A percentile compares a stretch with the other conserved stretches of the same genome.
Evolutionary conservation across 2,797 vertebrate species (phyloP).

Genomic region (Hypotaenidia okinawae): DNA sequence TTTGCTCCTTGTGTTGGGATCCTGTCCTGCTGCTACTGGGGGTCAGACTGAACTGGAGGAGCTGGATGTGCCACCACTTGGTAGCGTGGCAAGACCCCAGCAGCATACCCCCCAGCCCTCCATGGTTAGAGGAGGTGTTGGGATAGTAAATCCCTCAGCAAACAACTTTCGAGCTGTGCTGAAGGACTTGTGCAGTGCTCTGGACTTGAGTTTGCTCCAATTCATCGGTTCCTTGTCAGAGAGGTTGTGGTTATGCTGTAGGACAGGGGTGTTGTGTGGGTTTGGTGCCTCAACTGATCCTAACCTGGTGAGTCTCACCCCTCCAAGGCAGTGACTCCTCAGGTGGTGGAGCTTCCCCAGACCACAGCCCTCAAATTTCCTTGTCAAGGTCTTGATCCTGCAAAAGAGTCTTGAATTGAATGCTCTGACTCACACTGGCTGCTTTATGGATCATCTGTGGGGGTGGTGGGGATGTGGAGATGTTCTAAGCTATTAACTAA

Average conservation of each 20-base stretch:
- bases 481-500: background rate
- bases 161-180: rapidly evolving
- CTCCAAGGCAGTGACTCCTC: background rate
- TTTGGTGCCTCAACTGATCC: background rate
- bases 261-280: rapidly evolving
- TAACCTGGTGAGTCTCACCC: background rate
- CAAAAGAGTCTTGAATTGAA: rapidly evolving
- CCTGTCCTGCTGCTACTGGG: rapidly evolving
- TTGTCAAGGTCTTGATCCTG: background rate
- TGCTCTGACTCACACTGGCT: background rate
- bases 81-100: rapidly evolving
- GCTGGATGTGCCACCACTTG: rapidly evolving
- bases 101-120: background rate
- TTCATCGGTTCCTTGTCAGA: rapidly evolving
- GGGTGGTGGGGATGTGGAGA: background rate
- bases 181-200: rapidly evolving
- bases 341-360: background rate
- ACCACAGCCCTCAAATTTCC: background rate
- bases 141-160: too few species aligned
- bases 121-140: rapidly evolving
- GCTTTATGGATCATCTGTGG: rapidly evolving
- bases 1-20: rapidly evolving
- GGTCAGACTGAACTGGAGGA: background rate
- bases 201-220: rapidly evolving
- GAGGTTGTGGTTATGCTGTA: rapidly evolving